These are phyloP conservation scores for Diplolepis rosae DNA, from an alignment of 2,888 invertebrate species.

Conservation along the genomic window DNA sequence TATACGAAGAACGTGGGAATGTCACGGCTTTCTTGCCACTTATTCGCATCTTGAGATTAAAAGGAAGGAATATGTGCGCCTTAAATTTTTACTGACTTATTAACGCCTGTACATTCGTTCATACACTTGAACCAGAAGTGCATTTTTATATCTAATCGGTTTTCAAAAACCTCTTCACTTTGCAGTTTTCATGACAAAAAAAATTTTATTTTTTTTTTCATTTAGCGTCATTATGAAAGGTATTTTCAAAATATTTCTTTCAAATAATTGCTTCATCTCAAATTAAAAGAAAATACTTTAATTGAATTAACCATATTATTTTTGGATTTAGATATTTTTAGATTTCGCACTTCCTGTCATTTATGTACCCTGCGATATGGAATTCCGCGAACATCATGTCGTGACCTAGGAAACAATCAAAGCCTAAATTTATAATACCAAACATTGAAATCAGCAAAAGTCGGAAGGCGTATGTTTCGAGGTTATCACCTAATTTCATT, in stretches of 20 bases:
- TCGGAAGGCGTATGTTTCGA: neutral
- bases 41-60: slow-evolving; percentile 67
- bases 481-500: slow-evolving; percentile 28
- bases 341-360: slow-evolving; percentile 34
- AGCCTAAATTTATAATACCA: neutral
- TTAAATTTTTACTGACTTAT: slow-evolving; percentile 42
- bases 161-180: neutral
- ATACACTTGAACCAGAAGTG: neutral
- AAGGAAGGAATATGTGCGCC: slow-evolving; percentile 34
- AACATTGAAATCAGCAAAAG: slow-evolving; percentile 12
- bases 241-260: too few relatives aligned
- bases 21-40: slow-evolving; percentile 66
- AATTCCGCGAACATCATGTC: slow-evolving; percentile 35
- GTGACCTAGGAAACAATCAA: slow-evolving; percentile 50
- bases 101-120: slow-evolving; percentile 14
- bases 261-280: too few relatives aligned
- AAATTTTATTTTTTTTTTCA: too few relatives aligned
- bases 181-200: neutral
- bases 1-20: slow-evolving; percentile 65
- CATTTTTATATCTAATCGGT: neutral
- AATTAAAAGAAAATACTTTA: too few relatives aligned
- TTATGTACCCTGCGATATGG: slow-evolving; percentile 40
- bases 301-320: too few relatives aligned
- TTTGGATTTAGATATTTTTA: too few relatives aligned
- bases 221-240: too few relatives aligned